Base-by-base conservation (phyloP, 1,140 invertebrate genomes). In the Ceratosolen solmsi region DNA sequence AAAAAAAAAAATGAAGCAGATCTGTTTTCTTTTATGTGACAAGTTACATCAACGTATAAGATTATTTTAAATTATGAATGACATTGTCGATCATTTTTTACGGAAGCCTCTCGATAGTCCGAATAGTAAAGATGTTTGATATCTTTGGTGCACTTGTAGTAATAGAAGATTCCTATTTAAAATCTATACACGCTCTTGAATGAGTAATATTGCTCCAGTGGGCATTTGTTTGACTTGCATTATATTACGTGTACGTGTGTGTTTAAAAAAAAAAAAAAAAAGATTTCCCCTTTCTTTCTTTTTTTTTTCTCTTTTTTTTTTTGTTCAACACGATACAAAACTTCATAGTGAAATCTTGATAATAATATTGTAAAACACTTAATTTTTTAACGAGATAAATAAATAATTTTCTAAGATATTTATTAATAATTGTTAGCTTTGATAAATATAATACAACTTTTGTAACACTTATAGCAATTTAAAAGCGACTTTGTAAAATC, bases 361-460 rank as follows among this genome's bases (percentile, higher is more conserved):
- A 81, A 81, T 81, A 33, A 70, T 76, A 49, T 76, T 38, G 60
- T 58, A 77, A 75, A 77, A 78, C 60, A 82, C 68, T 82, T 73
- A 78, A 82, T 54, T 49, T 13, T 72, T 75, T 78, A 82, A 82
- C 80, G 78, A 82, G 75, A 73, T 78, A 82, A 78, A 78, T 82
- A 82, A 82, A 80, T 78, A 73, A 77, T 49, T 78, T 78, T 82
- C 75, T 78, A 72, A 82, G 80, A 72, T 82, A 82, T 82, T 82
- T 82, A 82, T 82, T 82, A 82, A 78, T 78, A 82, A 82, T 75
- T 78, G 80, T 82, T 75, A 82, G 75, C 75, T 82, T 82, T 49
- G 75, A 56, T 82, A 75, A 77, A 82, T 78, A 78, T 78, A 82
- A 82, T 82, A 82, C 80, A 82, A 82, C 68, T 78, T n/a, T 82